Evolutionary conservation across 2,888 invertebrate genomes (phyloP), one percentile per base, ranked within the genome.

Genomic region (Anticlea derivata): DNA sequence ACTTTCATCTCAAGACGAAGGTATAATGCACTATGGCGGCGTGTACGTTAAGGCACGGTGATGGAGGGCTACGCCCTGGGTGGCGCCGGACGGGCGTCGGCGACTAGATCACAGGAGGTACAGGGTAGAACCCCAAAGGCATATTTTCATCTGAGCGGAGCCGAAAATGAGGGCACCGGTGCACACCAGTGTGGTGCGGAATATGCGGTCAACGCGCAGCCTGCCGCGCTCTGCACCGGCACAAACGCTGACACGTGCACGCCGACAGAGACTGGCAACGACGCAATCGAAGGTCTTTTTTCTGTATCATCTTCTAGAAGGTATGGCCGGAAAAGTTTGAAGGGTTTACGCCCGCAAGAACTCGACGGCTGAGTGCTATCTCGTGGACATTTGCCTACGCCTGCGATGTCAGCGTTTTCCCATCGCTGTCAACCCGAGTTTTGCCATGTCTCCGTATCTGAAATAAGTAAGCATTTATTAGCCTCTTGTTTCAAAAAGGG

Each of bases 241-340:
- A 85, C 83, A 78, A 91, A 90, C 53, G 88, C 91, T 46, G 88
- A 86, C 73, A 86, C 80, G 75, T 86, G 81, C 57, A 78, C 71
- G 56, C 85, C 83, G 55, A 67, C 71, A 12, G 75, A 71, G 49
- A 83, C 85, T 2, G 86, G 86, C 59, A 85, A 66, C 7, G 84
- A 83, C 23, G 86, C 86, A 41, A 83, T 62, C 7, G 80, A 72
- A 11, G 84, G 83, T 58, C 79, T 69, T 58, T 75, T 90, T 38
- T 81, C 91, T 49, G 92, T 92, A 30, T 92, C 91, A 30, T 94
- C 92, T 67, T 94, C 95, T 57, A 94, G 90, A 40, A 95, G 87
- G 78, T 95, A 96, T 22, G 95, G 96, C 73, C 95, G 94, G 82
- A 96, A 96, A 29, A 95, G 83, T 75, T 95, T n/a, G n/a, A n/a